Evolutionary conservation across 2,113 vertebrate genomes (phyloP).

Genomic region (Hydropotes inermis): DNA sequence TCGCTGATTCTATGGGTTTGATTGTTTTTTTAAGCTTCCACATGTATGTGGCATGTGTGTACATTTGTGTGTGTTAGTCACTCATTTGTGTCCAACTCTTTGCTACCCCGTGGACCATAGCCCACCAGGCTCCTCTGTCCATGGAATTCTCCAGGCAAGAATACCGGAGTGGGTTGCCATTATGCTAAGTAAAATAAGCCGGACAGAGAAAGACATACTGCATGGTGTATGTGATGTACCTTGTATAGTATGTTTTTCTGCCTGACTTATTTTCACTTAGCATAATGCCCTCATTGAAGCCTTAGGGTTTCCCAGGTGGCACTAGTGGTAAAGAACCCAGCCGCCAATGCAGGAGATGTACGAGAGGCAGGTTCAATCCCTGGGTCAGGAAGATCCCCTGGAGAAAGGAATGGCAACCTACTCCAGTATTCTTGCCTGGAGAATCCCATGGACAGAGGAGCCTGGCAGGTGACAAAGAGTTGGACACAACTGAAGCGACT

Average conservation of each 20-base stretch:
- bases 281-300: neutral
- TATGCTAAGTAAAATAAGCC: neutral
- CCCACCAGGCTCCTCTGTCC: neutral
- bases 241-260: neutral
- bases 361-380: neutral
- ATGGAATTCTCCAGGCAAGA: neutral
- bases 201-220: neutral
- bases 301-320: neutral
- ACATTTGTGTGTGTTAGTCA: neutral
- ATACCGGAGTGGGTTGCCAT: neutral
- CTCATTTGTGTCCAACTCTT: neutral
- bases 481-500: rapidly evolving
- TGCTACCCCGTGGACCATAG: neutral
- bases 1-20: neutral
- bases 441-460: neutral
- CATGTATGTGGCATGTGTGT: neutral
- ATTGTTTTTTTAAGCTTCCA: neutral
- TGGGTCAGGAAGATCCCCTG: neutral
- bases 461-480: neutral
- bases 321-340: neutral
- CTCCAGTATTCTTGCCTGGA: neutral
- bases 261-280: neutral
- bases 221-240: neutral
- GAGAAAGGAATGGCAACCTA: neutral
- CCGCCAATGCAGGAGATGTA: neutral